Conservation (phyloP, 92 coral and sea anemone genomes). For the Micromussa lordhowensis region DNA sequence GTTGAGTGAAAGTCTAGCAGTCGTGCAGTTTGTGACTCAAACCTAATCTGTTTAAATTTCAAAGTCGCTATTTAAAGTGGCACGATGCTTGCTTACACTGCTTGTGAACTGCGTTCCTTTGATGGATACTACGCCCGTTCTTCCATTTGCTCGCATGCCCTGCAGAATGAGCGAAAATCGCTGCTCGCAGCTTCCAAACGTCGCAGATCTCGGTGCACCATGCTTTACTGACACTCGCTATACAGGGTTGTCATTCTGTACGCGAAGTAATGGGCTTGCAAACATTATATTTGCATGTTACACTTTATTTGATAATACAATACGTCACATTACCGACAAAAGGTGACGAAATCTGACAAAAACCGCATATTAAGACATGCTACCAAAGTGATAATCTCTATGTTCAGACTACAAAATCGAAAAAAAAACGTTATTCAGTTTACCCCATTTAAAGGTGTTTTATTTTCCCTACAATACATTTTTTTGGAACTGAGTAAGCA, state of each 20-base stretch:
- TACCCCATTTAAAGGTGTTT: too few relatives aligned
- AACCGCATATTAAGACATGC: too few relatives aligned
- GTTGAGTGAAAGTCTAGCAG: too few relatives aligned
- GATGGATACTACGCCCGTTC: conserved; percentile 25
- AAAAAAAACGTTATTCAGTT: too few relatives aligned
- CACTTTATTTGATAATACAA: too few relatives aligned
- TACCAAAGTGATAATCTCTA: too few relatives aligned
- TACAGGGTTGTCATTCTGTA: neutral
- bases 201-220: conserved; percentile 11
- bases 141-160: neutral
- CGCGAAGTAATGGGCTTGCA: neutral
- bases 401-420: too few relatives aligned
- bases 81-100: conserved; percentile 16
- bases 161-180: neutral
- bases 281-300: neutral
- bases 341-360: too few relatives aligned
- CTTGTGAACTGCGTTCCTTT: conserved; percentile 43
- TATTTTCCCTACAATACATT: too few relatives aligned
- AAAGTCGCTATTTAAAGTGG: conserved; percentile 9
- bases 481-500: too few relatives aligned
- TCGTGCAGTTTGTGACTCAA: conserved; percentile 16
- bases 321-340: too few relatives aligned
- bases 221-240: neutral
- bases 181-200: conserved; percentile 1
- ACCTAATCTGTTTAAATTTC: conserved; percentile 1